phyloP scores from a whole-genome alignment of 1,140 invertebrate genomes.

The Platyscapa corneri region DNA sequence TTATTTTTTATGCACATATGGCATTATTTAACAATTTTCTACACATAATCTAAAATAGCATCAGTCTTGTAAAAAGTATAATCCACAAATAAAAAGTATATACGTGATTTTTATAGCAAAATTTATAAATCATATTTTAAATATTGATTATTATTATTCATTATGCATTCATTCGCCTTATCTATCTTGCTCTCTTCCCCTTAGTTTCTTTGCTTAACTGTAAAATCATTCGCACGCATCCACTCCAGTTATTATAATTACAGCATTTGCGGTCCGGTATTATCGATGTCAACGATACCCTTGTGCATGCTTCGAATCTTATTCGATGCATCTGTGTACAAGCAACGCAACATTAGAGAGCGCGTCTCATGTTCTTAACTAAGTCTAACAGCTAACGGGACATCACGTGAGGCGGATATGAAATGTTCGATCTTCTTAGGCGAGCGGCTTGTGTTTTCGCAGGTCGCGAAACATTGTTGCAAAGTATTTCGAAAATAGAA shows the following conservation, averaged over 20 bases:
- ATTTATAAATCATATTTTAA: too few species aligned
- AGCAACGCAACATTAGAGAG: not conserved
- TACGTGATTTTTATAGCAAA: too few species aligned
- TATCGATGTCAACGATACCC: conserved; percentile 24
- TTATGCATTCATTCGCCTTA: too few species aligned
- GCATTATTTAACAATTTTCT: not conserved
- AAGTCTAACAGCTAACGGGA: conserved; percentile 25
- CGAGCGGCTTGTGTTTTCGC: not conserved
- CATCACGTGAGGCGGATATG: conserved; percentile 17
- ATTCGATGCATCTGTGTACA: not conserved
- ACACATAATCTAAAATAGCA: too few species aligned
- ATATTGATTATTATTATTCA: not conserved
- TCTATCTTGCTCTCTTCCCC: too few species aligned
- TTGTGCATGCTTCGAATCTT: conserved; percentile 40
- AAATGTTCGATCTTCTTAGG: not conserved
- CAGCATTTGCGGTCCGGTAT: not conserved
- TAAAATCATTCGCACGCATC: not conserved
- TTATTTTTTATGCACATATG: not conserved
- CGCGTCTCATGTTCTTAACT: not conserved
- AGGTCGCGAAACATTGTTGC: not conserved
- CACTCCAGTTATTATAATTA: conserved; percentile 35
- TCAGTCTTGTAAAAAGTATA: too few species aligned
- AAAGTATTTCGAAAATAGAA: conserved; percentile 29
- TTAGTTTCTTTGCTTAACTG: conserved; percentile 8
- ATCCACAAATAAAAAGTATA: too few species aligned